A percentile compares a stretch with the other conserved stretches of the same genome.
These are phyloP conservation scores for Agapostemon virescens DNA, from an alignment of 2,888 invertebrate species.

Conservation along the genomic window DNA sequence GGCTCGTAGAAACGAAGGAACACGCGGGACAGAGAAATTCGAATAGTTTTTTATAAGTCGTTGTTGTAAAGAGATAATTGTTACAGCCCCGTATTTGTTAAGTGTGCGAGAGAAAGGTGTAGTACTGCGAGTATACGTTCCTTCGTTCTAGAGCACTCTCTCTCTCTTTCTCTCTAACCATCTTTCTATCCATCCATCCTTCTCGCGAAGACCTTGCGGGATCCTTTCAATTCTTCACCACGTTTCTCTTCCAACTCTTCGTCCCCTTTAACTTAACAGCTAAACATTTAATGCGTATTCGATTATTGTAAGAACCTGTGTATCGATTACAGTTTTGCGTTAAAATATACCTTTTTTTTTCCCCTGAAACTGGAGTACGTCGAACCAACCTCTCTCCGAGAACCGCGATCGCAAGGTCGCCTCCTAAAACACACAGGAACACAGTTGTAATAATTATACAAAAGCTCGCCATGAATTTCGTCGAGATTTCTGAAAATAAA, in stretches of 20 bases:
- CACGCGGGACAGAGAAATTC: background rate
- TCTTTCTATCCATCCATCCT: background rate
- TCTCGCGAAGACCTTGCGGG: background rate
- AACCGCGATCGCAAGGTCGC: background rate
- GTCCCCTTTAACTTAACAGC: conserved; percentile 9
- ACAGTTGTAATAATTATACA: background rate
- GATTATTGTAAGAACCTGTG: conserved; percentile 35
- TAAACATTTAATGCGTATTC: conserved; percentile 30
- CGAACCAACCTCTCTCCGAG: conserved; percentile 12
- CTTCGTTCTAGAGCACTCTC: conserved; percentile 22
- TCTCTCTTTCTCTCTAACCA: background rate
- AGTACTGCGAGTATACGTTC: conserved; percentile 11
- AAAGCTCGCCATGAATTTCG: too few relatives aligned
- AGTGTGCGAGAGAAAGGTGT: background rate
- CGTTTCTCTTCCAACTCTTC: background rate
- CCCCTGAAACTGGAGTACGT: background rate
- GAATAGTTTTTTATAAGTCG: conserved; percentile 24
- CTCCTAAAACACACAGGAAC: background rate
- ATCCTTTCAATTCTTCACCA: conserved; percentile 8
- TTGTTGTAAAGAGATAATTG: conserved; percentile 48
- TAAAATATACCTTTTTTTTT: conserved; percentile 44
- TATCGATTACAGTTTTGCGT: conserved; percentile 39
- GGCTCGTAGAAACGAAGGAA: background rate
- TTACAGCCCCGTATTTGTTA: conserved; percentile 47
- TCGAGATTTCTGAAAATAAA: too few relatives aligned